These are phyloP conservation scores for Temnothorax longispinosus DNA, from an alignment of 1,140 invertebrate species.

Conservation along the genomic window DNA sequence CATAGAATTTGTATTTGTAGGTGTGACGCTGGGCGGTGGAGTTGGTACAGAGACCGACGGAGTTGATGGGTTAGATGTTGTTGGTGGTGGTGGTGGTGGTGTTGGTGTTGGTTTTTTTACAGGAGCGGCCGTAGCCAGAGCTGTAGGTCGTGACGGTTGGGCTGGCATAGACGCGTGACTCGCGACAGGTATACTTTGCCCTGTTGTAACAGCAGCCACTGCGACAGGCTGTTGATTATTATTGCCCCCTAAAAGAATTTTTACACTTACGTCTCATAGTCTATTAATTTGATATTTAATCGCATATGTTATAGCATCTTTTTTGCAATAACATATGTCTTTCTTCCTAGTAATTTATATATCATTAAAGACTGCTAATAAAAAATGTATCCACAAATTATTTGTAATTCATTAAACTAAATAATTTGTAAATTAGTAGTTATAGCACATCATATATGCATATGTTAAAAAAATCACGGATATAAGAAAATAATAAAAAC, in stretches of 20 bases:
- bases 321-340: not conserved
- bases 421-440: conserved; percentile 1
- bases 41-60: conserved; percentile 82
- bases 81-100: conserved; percentile 76
- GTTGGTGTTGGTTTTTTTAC: conserved; percentile 82
- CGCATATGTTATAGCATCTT: not conserved
- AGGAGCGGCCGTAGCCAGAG: conserved; percentile 83
- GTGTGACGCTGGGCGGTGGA: conserved; percentile 81
- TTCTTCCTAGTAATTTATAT: conserved; percentile 17
- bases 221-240: conserved; percentile 75
- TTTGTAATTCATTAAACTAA: not conserved
- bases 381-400: not conserved
- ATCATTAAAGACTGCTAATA: not conserved
- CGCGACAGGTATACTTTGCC: conserved; percentile 79
- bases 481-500: not conserved
- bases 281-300: not conserved
- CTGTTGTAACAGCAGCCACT: conserved; percentile 74
- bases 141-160: conserved; percentile 83
- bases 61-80: conserved; percentile 77
- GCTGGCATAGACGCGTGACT: conserved; percentile 85
- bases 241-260: conserved; percentile 73
- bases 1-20: conserved; percentile 81
- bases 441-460: not conserved
- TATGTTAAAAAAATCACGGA: not conserved
- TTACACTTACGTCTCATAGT: conserved; percentile 19